Evolutionary conservation across 2,113 vertebrate species (phyloP), one percentile per base, ranked within the genome.

Genomic region (Parus major): DNA sequence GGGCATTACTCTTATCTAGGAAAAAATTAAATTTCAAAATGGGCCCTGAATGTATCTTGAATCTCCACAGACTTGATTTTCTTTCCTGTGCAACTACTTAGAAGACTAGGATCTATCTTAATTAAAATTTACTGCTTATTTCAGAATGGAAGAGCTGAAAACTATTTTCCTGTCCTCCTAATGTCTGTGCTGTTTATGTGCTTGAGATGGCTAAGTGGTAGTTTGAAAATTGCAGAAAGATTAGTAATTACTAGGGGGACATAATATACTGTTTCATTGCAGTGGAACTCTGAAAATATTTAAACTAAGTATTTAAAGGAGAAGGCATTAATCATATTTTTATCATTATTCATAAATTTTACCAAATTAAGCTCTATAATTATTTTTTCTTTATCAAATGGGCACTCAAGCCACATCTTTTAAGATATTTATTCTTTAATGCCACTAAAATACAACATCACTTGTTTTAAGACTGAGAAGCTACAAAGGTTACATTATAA

Each of bases 91-190:
- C 59, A 75, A 80, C 81, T 92, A 65, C 85, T 92, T 78, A 84
- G 77, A 69, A 77, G 55, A 53, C n/a, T 47, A 53, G 25, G 11
- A 87, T 82, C 39, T 84, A 64, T 88, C 84, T 93, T 95, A 93
- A 95, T 95, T 95, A 93, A 91, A 95, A 96, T 93, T 92, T 91
- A 91, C 57, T 89, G 87, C 78, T 78, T 42, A 55, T 89, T 92
- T 89, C 78, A 72, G 84, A 93, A 82, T 93, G 73, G 71, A 89
- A 89, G 84, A 77, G 57, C 87, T 95, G 89, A 93, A 93, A 93
- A 80, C 65, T 82, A 20, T 95, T 88, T 95, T 86, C 36, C 41
- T 75, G 18, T 83, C 21, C 52, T 82, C 68, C 41, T 94, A 92
- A 93, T 85, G 71, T 86, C 82, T 85, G 60, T 93, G 50, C 87